Percentiles rank a stretch among this genome's conserved stretches.
These are phyloP conservation scores for Ageneiosus marmoratus DNA, from an alignment of 2,113 vertebrate species.

Conservation along the genomic window DNA sequence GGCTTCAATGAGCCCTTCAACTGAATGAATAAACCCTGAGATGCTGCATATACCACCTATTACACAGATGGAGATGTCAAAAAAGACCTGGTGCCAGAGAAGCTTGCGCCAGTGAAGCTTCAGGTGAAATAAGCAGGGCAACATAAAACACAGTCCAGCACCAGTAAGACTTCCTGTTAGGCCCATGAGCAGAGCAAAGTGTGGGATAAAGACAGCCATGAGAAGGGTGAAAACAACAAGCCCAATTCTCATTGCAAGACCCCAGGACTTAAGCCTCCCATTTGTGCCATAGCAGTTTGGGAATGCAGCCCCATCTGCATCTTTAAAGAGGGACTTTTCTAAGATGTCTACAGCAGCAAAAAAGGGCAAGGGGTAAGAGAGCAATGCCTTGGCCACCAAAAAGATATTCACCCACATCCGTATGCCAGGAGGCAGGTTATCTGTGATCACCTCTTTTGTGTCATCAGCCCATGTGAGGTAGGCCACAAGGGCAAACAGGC, in stretches of 20 bases:
- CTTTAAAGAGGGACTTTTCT: constrained; percentile 92
- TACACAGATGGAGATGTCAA: constrained; percentile 94
- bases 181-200: constrained; percentile 96
- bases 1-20: constrained; percentile 95
- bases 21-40: constrained; percentile 92
- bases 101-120: constrained; percentile 94
- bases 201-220: constrained; percentile 95
- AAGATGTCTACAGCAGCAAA: constrained; percentile 95
- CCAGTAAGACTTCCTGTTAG: constrained; percentile 95
- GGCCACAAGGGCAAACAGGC: constrained; percentile 92
- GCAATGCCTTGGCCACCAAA: constrained; percentile 90
- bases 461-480: constrained; percentile 96
- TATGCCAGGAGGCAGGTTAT: constrained; percentile 93
- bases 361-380: constrained; percentile 93
- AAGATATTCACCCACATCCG: constrained; percentile 94
- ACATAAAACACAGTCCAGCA: constrained; percentile 91
- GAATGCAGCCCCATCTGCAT: constrained; percentile 82
- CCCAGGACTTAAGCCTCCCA: constrained; percentile 89
- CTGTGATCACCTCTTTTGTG: constrained; percentile 97
- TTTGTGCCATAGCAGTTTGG: constrained; percentile 88
- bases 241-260: constrained; percentile 83
- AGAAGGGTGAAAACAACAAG: constrained; percentile 94
- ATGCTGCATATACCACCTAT: constrained; percentile 95
- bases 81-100: constrained; percentile 96
- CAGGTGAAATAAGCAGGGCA: constrained; percentile 96